Evolutionary conservation across 2,797 vertebrate species (phyloP).

Genomic region (Microctenopoma stevenorrisi): DNA sequence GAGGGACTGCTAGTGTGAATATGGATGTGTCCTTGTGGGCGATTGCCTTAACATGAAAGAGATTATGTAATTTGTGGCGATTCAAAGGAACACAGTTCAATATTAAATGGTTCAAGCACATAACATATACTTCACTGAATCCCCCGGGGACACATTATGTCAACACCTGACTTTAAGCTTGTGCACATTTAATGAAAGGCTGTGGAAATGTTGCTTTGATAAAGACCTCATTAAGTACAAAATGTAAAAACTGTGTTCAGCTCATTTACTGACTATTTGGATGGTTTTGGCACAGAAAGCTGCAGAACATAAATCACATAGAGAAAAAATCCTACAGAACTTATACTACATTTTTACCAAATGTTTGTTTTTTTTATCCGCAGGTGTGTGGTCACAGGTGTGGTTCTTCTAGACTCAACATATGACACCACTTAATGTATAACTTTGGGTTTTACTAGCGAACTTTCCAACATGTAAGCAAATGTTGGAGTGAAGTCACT

Average conservation of each 20-base stretch:
- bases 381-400: slow-evolving; percentile 62
- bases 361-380: slow-evolving; percentile 41
- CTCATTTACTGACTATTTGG: slow-evolving; percentile 28
- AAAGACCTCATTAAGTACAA: slow-evolving; percentile 59
- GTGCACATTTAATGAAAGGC: slow-evolving; percentile 63
- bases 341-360: slow-evolving; percentile 15
- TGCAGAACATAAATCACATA: slow-evolving; percentile 22
- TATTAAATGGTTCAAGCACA: slow-evolving; percentile 35
- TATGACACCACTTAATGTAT: slow-evolving; percentile 62
- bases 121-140: slow-evolving; percentile 29
- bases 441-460: slow-evolving; percentile 12
- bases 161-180: slow-evolving; percentile 57
- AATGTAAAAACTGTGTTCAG: slow-evolving; percentile 50
- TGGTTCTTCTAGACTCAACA: slow-evolving; percentile 59
- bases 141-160: slow-evolving; percentile 46
- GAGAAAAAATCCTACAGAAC: slow-evolving; percentile 10
- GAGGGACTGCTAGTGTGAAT: background rate
- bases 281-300: slow-evolving; percentile 24
- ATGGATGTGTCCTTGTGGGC: slow-evolving; percentile 24
- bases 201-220: slow-evolving; percentile 55
- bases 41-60: slow-evolving; percentile 29
- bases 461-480: slow-evolving; percentile 23
- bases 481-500: background rate
- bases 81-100: slow-evolving; percentile 28
- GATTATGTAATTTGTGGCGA: slow-evolving; percentile 32